A percentile compares a stretch with the other conserved stretches of the same genome.
Evolutionary conservation across 2,797 vertebrate genomes (phyloP).

Genomic region (Zonotrichia albicollis): DNA sequence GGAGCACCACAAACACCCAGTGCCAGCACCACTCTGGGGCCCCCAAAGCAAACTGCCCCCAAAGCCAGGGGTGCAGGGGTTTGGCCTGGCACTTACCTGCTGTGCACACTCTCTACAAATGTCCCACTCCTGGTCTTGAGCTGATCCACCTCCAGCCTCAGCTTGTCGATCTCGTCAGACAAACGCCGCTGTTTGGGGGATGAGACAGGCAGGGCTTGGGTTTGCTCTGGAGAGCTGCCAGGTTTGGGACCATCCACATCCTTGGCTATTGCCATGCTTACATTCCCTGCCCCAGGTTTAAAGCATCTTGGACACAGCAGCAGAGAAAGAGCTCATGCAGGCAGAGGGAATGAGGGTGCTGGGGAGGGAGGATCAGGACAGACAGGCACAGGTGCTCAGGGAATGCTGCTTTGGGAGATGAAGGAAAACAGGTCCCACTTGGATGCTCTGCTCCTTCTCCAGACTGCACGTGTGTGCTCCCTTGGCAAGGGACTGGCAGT

Average conservation of each 20-base stretch:
- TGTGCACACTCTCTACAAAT: slow-evolving; percentile 85
- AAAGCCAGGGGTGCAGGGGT: neutral
- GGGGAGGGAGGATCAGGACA: neutral
- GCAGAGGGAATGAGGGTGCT: neutral
- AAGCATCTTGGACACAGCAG: neutral
- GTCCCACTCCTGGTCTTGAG: slow-evolving; percentile 90
- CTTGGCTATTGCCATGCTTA: neutral
- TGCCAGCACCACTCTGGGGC: neutral
- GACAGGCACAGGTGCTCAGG: neutral
- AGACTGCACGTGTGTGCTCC: accelerated
- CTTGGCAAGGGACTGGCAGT: neutral
- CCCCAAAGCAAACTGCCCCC: neutral
- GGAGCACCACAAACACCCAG: neutral
- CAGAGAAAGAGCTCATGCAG: slow-evolving; percentile 28
- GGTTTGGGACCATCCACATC: neutral
- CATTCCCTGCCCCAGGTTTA: neutral
- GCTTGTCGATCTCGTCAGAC: slow-evolving; percentile 93
- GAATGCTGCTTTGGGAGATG: neutral
- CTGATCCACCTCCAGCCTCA: slow-evolving; percentile 93
- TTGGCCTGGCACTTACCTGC: slow-evolving; percentile 77
- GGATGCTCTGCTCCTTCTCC: neutral
- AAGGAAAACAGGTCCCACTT: neutral
- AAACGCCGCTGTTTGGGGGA: slow-evolving; percentile 82
- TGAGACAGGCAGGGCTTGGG: neutral
- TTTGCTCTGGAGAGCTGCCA: neutral